Conservation (phyloP, 2,797 vertebrate genomes). For the Lepus townsendii region DNA sequence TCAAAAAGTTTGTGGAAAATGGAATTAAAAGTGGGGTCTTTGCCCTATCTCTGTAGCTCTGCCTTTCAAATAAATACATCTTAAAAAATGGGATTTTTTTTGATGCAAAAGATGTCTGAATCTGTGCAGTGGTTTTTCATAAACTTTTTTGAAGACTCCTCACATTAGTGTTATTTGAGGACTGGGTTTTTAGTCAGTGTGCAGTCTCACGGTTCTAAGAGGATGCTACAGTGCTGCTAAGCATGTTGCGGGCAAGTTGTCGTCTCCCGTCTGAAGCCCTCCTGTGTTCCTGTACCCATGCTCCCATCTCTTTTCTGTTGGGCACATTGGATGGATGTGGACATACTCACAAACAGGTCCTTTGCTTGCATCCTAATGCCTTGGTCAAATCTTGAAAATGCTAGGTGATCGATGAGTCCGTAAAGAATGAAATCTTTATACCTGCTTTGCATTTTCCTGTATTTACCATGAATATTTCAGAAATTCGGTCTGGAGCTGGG, state of each 20-base stretch:
- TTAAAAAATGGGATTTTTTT: too few species aligned
- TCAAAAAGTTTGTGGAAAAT: too few species aligned
- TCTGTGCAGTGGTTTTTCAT: too few species aligned
- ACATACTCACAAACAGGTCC: not conserved
- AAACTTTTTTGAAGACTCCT: too few species aligned
- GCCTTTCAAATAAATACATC: too few species aligned
- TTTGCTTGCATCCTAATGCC: not conserved
- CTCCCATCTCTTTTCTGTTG: not conserved
- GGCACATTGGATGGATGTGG: conserved; percentile 8
- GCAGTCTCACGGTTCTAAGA: not conserved
- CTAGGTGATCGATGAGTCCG: conserved; percentile 19
- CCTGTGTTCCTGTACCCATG: not conserved
- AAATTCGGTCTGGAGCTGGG: not conserved
- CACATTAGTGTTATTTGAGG: not conserved
- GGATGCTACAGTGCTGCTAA: not conserved
- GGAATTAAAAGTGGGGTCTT: too few species aligned
- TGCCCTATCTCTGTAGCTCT: too few species aligned
- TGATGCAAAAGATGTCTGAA: too few species aligned
- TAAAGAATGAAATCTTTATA: conserved; percentile 20
- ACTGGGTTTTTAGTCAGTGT: not conserved
- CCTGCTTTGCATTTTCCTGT: not conserved
- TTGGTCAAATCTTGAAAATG: conserved; percentile 16
- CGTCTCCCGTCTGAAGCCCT: not conserved
- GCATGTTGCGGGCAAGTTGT: not conserved
- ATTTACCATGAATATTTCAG: not conserved